Evolutionary conservation across 2,797 vertebrate genomes (phyloP).

Genomic region (Benthosema pterotum): DNA sequence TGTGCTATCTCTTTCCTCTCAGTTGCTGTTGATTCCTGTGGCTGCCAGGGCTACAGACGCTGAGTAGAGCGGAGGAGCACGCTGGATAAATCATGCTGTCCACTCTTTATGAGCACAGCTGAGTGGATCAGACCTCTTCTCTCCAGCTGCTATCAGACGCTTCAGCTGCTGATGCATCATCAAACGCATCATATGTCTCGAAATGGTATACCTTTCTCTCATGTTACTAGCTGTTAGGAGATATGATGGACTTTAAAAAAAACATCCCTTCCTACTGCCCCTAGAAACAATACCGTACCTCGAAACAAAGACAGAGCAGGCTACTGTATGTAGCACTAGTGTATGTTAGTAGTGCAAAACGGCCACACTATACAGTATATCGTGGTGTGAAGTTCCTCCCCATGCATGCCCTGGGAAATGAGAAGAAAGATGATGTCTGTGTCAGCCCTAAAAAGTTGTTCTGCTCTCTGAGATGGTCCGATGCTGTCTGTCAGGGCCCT

Average conservation of each 20-base stretch:
- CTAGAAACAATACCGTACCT: too few species aligned
- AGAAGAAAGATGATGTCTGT: slow-evolving; percentile 74
- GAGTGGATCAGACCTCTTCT: slow-evolving; percentile 69
- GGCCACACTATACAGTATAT: slow-evolving; percentile 65
- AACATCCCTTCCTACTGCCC: background rate
- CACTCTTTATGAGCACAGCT: slow-evolving; percentile 52
- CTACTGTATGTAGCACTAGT: slow-evolving; percentile 29
- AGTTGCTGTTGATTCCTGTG: slow-evolving; percentile 46
- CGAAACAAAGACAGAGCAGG: slow-evolving; percentile 27
- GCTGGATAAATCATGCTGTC: slow-evolving; percentile 68
- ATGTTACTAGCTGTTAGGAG: slow-evolving; percentile 38
- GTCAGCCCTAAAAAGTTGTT: slow-evolving; percentile 53
- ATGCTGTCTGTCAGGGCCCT: slow-evolving; percentile 80
- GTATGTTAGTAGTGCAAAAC: slow-evolving; percentile 44
- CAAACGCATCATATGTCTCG: slow-evolving; percentile 29
- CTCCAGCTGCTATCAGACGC: slow-evolving; percentile 58
- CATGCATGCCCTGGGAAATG: slow-evolving; percentile 70
- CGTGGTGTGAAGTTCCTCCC: slow-evolving; percentile 71
- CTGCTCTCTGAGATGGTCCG: slow-evolving; percentile 69
- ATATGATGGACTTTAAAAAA: background rate
- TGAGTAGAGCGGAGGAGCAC: slow-evolving; percentile 45
- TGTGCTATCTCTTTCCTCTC: slow-evolving; percentile 40
- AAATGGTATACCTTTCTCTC: slow-evolving; percentile 45
- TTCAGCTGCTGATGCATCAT: slow-evolving; percentile 21
- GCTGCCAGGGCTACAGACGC: slow-evolving; percentile 44